Conservation (phyloP, 2,797 vertebrate species). For the Pseudochromis fuscus region DNA sequence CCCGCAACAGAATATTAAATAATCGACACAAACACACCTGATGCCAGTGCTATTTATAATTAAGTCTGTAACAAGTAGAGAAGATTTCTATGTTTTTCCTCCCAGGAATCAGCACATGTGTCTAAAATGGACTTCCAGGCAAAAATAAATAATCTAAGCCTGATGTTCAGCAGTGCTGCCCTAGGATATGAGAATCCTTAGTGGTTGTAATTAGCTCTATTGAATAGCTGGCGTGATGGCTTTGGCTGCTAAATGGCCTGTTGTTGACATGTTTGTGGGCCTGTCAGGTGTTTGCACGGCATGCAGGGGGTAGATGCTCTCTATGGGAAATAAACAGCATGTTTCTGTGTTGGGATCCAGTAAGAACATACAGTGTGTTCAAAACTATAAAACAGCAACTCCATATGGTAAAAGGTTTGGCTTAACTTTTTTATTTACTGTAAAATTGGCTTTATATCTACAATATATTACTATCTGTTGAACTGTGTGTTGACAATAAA, state of each 20-base stretch:
- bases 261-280: conserved; percentile 63
- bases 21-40: neutral
- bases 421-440: conserved; percentile 18
- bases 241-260: conserved; percentile 56
- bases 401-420: neutral
- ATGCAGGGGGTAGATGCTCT: conserved; percentile 16
- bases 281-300: conserved; percentile 61
- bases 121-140: conserved; percentile 47
- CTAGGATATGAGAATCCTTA: conserved; percentile 46
- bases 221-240: conserved; percentile 53
- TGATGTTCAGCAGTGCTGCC: conserved; percentile 50
- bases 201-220: conserved; percentile 64
- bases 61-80: conserved; percentile 28
- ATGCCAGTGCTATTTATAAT: conserved; percentile 13
- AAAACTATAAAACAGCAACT: conserved; percentile 3
- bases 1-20: neutral
- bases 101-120: conserved; percentile 25
- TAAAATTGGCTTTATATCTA: neutral
- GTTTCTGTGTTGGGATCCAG: conserved; percentile 5
- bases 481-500: conserved; percentile 18
- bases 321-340: conserved; percentile 27
- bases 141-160: conserved; percentile 44
- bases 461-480: conserved; percentile 12
- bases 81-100: conserved; percentile 26
- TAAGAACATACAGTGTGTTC: neutral